These are phyloP conservation scores for roundworm (Caenorhabditis elegans) DNA, from an alignment of 1,140 invertebrate genomes.

Conservation along the genomic window DNA sequence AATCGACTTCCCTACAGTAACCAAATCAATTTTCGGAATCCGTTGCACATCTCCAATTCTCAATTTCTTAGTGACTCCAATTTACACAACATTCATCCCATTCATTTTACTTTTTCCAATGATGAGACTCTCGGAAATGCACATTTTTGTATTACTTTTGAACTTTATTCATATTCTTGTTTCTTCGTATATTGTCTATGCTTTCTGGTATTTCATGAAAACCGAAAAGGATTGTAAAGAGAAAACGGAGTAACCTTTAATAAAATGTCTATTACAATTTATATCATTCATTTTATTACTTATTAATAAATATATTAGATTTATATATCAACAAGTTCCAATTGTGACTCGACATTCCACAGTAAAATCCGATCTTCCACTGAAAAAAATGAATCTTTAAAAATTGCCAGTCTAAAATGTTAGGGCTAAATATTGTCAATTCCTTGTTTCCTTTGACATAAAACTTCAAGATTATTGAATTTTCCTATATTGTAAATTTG, in stretches of 20 bases:
- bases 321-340: not conserved
- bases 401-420: not conserved
- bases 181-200: not conserved
- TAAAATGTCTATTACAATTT: not conserved
- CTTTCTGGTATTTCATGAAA: not conserved
- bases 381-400: not conserved
- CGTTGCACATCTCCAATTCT: not conserved
- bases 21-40: not conserved
- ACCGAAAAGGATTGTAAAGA: not conserved
- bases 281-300: not conserved
- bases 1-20: not conserved
- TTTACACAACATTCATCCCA: not conserved
- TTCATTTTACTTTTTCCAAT: constrained; percentile 3
- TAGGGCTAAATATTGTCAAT: not conserved
- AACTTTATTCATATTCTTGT: not conserved
- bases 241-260: not conserved
- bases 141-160: not conserved
- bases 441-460: too few species aligned
- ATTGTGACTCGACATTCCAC: not conserved
- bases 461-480: too few species aligned
- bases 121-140: constrained; percentile 14
- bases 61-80: not conserved
- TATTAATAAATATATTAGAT: not conserved
- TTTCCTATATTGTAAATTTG: not conserved
- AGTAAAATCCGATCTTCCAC: constrained; percentile 6